These are phyloP conservation scores for Orussus abietinus DNA, from an alignment of 1,140 invertebrate genomes.

Conservation along the genomic window DNA sequence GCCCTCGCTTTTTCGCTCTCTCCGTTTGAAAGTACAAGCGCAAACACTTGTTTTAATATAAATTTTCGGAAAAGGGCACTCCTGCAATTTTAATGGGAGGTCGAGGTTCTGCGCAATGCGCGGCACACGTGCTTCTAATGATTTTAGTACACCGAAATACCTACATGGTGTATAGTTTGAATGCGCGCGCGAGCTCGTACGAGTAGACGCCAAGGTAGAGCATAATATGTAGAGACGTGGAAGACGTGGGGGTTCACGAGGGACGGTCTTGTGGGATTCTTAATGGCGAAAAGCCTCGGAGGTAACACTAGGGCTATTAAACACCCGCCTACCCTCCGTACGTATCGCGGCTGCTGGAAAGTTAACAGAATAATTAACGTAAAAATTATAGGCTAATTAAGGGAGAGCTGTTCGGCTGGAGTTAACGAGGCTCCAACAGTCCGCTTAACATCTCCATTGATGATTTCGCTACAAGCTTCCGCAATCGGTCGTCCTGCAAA, in stretches of 20 bases:
- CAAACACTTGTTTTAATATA: conserved; percentile 49
- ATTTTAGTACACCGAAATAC: conserved; percentile 46
- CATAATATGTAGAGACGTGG: conserved; percentile 40
- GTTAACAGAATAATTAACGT: conserved; percentile 31
- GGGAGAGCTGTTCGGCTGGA: conserved; percentile 8
- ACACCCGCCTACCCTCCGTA: conserved; percentile 27
- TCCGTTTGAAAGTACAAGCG: too few relatives aligned
- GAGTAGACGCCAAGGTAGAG: conserved; percentile 6
- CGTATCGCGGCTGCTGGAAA: conserved; percentile 10
- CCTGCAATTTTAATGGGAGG: conserved; percentile 44
- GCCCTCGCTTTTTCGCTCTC: too few relatives aligned
- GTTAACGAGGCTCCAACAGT: too few relatives aligned
- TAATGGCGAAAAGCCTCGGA: conserved; percentile 43
- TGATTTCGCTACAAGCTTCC: too few relatives aligned
- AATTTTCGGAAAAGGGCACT: conserved; percentile 43
- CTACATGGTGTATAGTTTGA: conserved; percentile 35
- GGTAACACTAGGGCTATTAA: conserved; percentile 48
- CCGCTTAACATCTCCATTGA: too few relatives aligned
- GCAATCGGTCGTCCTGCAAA: too few relatives aligned
- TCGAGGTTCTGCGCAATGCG: conserved; percentile 34
- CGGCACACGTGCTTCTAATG: conserved; percentile 46
- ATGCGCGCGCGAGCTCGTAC: conserved; percentile 16
- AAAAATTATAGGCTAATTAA: conserved; percentile 24
- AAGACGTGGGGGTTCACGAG: conserved; percentile 20
- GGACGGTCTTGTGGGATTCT: conserved; percentile 47